These are phyloP conservation scores for Catamblyrhynchus diadema DNA, from an alignment of 2,797 vertebrate species.

Conservation along the genomic window DNA sequence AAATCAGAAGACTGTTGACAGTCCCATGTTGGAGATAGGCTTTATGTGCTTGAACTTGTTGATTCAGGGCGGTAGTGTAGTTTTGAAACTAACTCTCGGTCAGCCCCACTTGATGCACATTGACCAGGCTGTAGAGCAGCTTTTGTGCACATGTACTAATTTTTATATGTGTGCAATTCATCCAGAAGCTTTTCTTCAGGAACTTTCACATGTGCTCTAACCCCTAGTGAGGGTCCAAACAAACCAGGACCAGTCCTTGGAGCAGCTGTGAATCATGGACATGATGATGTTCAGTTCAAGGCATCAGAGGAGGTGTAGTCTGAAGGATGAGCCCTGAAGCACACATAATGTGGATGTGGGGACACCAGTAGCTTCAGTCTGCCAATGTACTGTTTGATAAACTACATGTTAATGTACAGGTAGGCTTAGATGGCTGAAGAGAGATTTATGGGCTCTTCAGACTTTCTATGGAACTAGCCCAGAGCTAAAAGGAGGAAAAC, in stretches of 20 bases:
- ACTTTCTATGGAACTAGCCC: not conserved
- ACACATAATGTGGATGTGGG: not conserved
- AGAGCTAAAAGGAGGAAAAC: slow-evolving; percentile 2
- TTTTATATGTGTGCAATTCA: not conserved
- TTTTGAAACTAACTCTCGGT: not conserved
- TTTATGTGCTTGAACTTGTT: not conserved
- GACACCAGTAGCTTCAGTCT: not conserved
- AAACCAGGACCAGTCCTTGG: not conserved
- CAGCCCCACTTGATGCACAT: not conserved
- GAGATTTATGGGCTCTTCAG: not conserved
- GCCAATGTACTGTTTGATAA: not conserved
- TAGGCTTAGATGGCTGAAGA: not conserved
- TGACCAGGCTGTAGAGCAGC: not conserved
- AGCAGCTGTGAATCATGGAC: not conserved
- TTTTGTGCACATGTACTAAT: not conserved
- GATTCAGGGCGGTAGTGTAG: not conserved
- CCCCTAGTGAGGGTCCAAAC: not conserved
- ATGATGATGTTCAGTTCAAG: not conserved
- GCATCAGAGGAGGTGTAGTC: not conserved
- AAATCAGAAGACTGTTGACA: not conserved
- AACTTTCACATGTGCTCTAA: not conserved
- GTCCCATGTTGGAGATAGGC: not conserved
- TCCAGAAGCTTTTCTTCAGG: not conserved
- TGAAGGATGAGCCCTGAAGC: not conserved
- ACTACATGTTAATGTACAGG: not conserved